A percentile compares a stretch with the other conserved stretches of the same genome.
phyloP scores from a whole-genome alignment of 1,140 invertebrate genomes.

The Bombyx mandarina region DNA sequence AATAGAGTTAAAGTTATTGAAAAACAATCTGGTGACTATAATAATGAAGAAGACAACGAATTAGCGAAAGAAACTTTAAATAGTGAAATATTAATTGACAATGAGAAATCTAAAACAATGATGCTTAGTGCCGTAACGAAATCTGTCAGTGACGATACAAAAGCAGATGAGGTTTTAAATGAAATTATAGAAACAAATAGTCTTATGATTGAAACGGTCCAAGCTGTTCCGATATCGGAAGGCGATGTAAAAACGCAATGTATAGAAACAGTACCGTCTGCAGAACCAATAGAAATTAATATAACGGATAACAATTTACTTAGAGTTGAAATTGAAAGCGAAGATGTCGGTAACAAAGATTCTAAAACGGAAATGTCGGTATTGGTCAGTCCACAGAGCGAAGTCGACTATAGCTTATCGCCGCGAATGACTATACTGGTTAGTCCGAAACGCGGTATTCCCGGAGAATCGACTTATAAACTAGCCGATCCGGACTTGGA shows the following conservation, averaged over 20 bases:
- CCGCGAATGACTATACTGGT: conserved; percentile 37
- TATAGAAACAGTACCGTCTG: too few relatives aligned
- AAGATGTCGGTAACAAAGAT: conserved; percentile 13
- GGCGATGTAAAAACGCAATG: too few relatives aligned
- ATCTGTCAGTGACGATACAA: too few relatives aligned
- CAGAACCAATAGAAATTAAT: too few relatives aligned
- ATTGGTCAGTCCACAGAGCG: neutral
- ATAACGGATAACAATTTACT: conserved; percentile 17
- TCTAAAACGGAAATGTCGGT: conserved; percentile 1
- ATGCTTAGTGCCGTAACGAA: too few relatives aligned
- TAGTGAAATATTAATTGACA: neutral
- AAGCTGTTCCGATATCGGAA: too few relatives aligned
- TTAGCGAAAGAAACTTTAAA: neutral
- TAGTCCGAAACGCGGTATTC: conserved; percentile 24
- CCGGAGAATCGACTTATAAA: conserved; percentile 2
- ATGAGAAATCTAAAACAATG: neutral
- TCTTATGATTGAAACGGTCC: too few relatives aligned
- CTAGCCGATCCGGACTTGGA: too few relatives aligned
- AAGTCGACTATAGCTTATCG: conserved; percentile 11
- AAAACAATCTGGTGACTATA: neutral
- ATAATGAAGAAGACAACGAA: neutral
- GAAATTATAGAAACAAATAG: too few relatives aligned
- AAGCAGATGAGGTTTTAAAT: too few relatives aligned
- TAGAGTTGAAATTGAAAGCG: conserved; percentile 35
- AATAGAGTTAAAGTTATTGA: too few relatives aligned